A percentile compares a stretch with the other conserved stretches of the same genome.
phyloP scores from a whole-genome alignment of 2,797 vertebrate genomes.

The Amphiprion clarkii region DNA sequence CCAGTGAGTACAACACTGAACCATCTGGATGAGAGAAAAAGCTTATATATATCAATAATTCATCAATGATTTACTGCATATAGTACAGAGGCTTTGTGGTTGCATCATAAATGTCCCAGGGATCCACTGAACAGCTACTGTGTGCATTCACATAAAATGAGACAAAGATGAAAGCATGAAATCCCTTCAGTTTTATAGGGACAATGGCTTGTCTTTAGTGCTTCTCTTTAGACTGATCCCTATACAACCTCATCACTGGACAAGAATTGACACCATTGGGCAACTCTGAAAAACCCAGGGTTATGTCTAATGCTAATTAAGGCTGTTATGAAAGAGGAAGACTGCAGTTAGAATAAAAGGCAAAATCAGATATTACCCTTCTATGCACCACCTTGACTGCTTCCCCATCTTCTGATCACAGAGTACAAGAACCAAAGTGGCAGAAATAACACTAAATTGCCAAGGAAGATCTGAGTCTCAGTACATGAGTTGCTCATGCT shows the following conservation, averaged over 20 bases:
- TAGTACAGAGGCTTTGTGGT: neutral
- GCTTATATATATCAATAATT: slow-evolving; percentile 21
- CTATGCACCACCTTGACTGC: neutral
- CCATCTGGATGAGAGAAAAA: neutral
- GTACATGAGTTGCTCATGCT: neutral
- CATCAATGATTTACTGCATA: slow-evolving; percentile 18
- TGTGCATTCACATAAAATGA: neutral
- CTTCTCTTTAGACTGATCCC: neutral
- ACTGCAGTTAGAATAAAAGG: neutral
- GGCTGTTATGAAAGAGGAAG: too few species aligned
- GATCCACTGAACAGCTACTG: neutral
- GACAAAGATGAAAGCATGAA: slow-evolving; percentile 1
- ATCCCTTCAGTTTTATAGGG: neutral
- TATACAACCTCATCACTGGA: neutral
- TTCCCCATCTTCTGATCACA: neutral
- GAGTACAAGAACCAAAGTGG: neutral
- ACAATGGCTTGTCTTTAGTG: too few species aligned
- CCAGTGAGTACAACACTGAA: neutral
- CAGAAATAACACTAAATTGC: neutral
- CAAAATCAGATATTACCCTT: neutral
- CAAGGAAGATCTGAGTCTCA: neutral
- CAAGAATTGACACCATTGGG: neutral
- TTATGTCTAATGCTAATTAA: neutral
- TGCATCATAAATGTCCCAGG: slow-evolving; percentile 17
- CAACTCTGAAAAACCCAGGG: neutral